Evolutionary conservation across 2,113 vertebrate genomes (phyloP).

Genomic region (Muntiacus muntjak): DNA sequence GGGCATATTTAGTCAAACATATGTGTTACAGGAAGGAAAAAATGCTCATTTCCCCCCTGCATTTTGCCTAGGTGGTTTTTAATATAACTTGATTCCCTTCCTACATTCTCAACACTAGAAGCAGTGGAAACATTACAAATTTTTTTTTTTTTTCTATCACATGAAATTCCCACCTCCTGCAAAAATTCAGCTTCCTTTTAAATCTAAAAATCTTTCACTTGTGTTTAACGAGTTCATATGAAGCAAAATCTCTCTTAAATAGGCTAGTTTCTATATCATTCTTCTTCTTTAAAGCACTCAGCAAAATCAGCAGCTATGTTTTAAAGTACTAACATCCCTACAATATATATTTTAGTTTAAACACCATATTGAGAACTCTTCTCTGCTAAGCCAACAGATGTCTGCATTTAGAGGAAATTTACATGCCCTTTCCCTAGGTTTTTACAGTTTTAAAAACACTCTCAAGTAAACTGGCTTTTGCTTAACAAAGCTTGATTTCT

Average conservation of each 20-base stretch:
- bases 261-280: not conserved
- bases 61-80: not conserved
- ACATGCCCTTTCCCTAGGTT: not conserved
- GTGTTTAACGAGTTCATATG: not conserved
- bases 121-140: not conserved
- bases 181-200: not conserved
- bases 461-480: conserved; percentile 25
- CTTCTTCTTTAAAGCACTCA: not conserved
- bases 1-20: not conserved
- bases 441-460: not conserved
- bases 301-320: conserved; percentile 13
- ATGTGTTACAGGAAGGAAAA: not conserved
- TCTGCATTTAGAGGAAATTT: not conserved
- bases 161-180: not conserved
- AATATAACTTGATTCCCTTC: not conserved
- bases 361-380: not conserved
- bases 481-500: conserved; percentile 19
- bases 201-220: not conserved
- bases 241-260: not conserved
- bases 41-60: no score
- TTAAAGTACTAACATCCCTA: not conserved
- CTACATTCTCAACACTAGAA: not conserved
- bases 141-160: not conserved
- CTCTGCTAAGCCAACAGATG: not conserved
- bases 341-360: not conserved